phyloP scores from a whole-genome alignment of 1,140 invertebrate species.

The Drosophila athabasca region DNA sequence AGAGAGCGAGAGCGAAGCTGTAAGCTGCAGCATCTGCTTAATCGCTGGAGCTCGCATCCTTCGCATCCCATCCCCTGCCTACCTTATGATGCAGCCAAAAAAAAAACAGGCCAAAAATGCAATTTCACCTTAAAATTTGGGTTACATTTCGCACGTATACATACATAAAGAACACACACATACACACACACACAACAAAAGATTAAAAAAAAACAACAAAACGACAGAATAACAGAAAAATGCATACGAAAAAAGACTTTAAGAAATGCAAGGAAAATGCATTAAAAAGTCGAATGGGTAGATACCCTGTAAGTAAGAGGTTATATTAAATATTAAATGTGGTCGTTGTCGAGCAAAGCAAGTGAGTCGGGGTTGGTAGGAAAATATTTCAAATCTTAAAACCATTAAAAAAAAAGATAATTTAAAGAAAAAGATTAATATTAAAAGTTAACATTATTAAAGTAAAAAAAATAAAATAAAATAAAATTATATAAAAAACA shows the following conservation, averaged over 20 bases:
- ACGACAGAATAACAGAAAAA: constrained; percentile 10
- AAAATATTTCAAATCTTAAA: fast-evolving
- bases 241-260: background rate
- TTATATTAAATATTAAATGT: too few relatives aligned
- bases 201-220: constrained; percentile 14
- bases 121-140: constrained; percentile 23
- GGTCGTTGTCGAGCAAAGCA: too few relatives aligned
- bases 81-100: background rate
- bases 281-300: too few relatives aligned
- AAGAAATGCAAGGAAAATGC: too few relatives aligned
- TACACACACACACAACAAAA: constrained; percentile 5
- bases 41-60: constrained; percentile 6
- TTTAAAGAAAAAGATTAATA: too few relatives aligned
- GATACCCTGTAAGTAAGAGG: too few relatives aligned
- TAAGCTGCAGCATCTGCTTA: constrained; percentile 22
- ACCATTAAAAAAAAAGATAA: too few relatives aligned
- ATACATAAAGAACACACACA: constrained; percentile 1
- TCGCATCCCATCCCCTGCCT: background rate
- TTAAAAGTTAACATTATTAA: too few relatives aligned
- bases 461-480: too few relatives aligned
- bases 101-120: constrained; percentile 35
- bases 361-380: too few relatives aligned
- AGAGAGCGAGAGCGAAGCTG: background rate
- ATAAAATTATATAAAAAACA: too few relatives aligned
- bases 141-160: constrained; percentile 22